Evolutionary conservation across 1,140 invertebrate genomes (phyloP).

Genomic region (Diuraphis noxia): DNA sequence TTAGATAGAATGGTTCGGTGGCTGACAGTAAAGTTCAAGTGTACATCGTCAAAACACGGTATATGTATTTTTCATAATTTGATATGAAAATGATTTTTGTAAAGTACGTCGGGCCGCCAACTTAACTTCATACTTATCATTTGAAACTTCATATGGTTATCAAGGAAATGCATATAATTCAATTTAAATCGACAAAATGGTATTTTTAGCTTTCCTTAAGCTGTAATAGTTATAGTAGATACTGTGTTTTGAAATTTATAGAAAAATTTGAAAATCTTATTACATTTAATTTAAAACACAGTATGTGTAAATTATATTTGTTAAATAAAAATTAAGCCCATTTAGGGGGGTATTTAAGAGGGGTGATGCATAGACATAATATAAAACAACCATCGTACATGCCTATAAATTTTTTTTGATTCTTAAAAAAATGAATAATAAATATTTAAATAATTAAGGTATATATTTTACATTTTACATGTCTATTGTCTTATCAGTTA

Average conservation of each 20-base stretch:
- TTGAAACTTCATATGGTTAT: neutral
- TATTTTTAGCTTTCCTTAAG: neutral
- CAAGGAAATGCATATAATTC: neutral
- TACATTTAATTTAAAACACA: neutral
- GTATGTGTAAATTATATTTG: slow-evolving; percentile 1
- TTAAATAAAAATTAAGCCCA: neutral
- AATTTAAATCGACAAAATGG: neutral
- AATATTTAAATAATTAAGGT: no score
- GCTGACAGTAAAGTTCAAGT: no score
- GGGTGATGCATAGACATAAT: no score
- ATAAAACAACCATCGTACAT: no score
- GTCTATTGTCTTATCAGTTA: no score
- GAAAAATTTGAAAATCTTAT: neutral
- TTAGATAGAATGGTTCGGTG: no score
- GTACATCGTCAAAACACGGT: neutral
- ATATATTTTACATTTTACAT: no score
- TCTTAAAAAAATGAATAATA: no score
- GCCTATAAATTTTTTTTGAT: no score
- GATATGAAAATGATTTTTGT: neutral
- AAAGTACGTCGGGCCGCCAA: neutral
- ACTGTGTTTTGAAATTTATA: slow-evolving; percentile 5
- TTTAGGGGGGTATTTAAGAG: neutral
- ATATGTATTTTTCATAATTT: neutral
- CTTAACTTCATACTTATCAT: neutral
- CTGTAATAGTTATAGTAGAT: neutral